Conservation (phyloP, 2,797 vertebrate genomes). For the Hippocampus kuda region DNA sequence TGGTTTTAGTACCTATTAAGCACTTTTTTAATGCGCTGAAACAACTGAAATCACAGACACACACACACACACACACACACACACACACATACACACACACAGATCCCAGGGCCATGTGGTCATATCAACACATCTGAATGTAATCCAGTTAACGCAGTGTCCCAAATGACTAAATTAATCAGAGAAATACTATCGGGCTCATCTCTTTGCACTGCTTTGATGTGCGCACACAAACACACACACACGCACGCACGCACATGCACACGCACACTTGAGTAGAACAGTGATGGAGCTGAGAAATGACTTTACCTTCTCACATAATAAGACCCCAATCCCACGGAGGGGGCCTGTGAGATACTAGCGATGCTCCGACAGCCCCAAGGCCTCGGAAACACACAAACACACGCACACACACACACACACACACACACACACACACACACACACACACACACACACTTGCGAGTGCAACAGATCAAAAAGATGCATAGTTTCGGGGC, state of each 20-base stretch:
- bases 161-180: conserved; percentile 74
- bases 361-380: conserved; percentile 71
- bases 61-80: neutral
- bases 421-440: conserved; percentile 22
- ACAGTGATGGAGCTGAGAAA: conserved; percentile 86
- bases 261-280: conserved; percentile 58
- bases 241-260: conserved; percentile 4
- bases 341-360: conserved; percentile 85
- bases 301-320: conserved; percentile 91
- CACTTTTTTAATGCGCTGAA: conserved; percentile 33
- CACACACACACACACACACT: conserved; percentile 28
- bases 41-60: conserved; percentile 20
- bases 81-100: conserved; percentile 25
- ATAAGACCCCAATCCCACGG: conserved; percentile 85
- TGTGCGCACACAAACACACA: conserved; percentile 63
- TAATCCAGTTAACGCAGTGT: conserved; percentile 71
- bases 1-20: neutral
- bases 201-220: conserved; percentile 76
- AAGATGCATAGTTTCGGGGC: conserved; percentile 49
- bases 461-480: conserved; percentile 46
- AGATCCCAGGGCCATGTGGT: conserved; percentile 60
- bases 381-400: conserved; percentile 35
- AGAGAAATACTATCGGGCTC: conserved; percentile 62
- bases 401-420: conserved; percentile 1
- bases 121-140: conserved; percentile 66